Percentiles rank a stretch among this genome's conserved stretches.
Evolutionary conservation across 2,797 vertebrate genomes (phyloP).

Genomic region (Morelia viridis): DNA sequence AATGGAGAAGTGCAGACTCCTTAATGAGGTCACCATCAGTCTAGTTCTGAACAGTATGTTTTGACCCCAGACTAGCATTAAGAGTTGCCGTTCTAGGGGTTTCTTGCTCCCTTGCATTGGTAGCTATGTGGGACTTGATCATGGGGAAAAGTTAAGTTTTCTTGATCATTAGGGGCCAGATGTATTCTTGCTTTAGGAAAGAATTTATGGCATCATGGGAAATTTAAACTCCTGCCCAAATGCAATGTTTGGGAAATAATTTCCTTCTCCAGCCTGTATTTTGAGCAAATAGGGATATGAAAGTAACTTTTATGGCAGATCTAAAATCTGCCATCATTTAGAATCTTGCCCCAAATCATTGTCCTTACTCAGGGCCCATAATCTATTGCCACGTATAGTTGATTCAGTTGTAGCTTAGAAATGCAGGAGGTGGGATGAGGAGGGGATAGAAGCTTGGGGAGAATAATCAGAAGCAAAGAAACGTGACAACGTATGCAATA

Average conservation of each 20-base stretch:
- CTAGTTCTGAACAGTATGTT: too few species aligned
- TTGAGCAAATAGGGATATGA: conserved; percentile 42
- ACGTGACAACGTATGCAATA: too few species aligned
- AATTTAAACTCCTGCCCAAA: not conserved
- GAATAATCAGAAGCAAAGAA: not conserved
- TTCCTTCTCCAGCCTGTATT: conserved; percentile 21
- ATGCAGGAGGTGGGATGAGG: not conserved
- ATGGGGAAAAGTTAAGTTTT: not conserved
- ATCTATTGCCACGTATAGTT: conserved; percentile 33
- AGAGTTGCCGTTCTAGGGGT: too few species aligned
- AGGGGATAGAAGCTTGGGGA: not conserved
- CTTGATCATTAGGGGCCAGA: not conserved
- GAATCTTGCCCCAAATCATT: conserved; percentile 24
- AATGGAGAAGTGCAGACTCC: too few species aligned
- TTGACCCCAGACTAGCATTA: too few species aligned
- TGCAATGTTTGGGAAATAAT: conserved; percentile 23
- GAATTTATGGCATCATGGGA: conserved; percentile 25
- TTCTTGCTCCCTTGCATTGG: too few species aligned
- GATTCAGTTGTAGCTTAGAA: conserved; percentile 29
- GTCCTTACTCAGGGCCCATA: conserved; percentile 26
- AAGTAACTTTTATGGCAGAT: conserved; percentile 36
- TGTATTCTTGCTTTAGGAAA: conserved; percentile 19
- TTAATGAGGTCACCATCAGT: too few species aligned
- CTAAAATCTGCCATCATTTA: conserved; percentile 41
- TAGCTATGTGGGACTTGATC: too few species aligned